A percentile compares a stretch with the other conserved stretches of the same genome.
Evolutionary conservation across 2,113 vertebrate species (phyloP).

Genomic region (Chaenocephalus aceratus): DNA sequence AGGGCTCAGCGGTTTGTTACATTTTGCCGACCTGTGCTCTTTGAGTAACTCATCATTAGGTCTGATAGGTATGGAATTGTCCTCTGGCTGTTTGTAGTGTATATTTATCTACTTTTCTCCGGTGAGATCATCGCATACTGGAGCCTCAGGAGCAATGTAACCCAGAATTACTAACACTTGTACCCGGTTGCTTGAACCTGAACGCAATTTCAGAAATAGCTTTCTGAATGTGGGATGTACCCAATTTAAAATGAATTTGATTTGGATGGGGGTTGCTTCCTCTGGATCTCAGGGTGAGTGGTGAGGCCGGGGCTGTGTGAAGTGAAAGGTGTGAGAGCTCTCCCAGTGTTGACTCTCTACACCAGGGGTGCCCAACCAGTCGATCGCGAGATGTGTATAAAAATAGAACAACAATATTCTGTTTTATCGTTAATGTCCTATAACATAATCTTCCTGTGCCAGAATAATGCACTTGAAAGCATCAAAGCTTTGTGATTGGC

Average conservation of each 20-base stretch:
- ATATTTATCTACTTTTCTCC: constrained; percentile 58
- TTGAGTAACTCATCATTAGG: constrained; percentile 10
- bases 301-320: constrained; percentile 1
- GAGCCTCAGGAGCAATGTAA: constrained; percentile 51
- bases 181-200: constrained; percentile 71
- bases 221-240: constrained; percentile 53
- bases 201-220: constrained; percentile 63
- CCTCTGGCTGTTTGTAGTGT: constrained; percentile 42
- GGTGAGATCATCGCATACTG: constrained; percentile 31
- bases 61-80: constrained; percentile 10
- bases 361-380: no score
- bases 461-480: no score
- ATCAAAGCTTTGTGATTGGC: no score
- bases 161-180: constrained; percentile 65
- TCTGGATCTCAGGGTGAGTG: constrained; percentile 2
- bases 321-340: constrained; percentile 6
- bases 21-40: constrained; percentile 9
- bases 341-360: background rate
- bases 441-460: no score
- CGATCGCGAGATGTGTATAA: no score
- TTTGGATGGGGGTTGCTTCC: constrained; percentile 40
- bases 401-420: no score
- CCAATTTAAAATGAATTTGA: constrained; percentile 63
- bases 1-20: constrained; percentile 19
- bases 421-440: no score